phyloP scores from a whole-genome alignment of 2,888 invertebrate species.

The Nomada goodeniana region DNA sequence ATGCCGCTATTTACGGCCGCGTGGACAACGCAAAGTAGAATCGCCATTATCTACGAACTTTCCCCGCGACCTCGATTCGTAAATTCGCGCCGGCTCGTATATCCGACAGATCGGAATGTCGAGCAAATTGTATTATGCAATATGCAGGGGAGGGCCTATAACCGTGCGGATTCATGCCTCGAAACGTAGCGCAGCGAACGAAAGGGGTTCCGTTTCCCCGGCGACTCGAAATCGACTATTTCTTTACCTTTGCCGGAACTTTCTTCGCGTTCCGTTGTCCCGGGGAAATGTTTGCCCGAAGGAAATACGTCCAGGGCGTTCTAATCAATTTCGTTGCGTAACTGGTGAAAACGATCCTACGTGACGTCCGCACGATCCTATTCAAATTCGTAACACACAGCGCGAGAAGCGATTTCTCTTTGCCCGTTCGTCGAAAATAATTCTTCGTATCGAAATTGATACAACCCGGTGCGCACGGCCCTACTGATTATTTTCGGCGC shows the following conservation, averaged over 20 bases:
- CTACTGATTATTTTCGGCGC: neutral
- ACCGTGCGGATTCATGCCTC: slow-evolving; percentile 23
- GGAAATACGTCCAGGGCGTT: neutral
- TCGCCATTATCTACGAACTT: slow-evolving; percentile 66
- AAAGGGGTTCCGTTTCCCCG: neutral
- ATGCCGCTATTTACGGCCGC: slow-evolving; percentile 63
- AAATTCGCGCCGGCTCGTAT: slow-evolving; percentile 47
- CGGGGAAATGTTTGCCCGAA: neutral
- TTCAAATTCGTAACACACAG: no score
- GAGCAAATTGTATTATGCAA: slow-evolving; percentile 37
- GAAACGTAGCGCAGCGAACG: slow-evolving; percentile 4
- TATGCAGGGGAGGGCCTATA: slow-evolving; percentile 24
- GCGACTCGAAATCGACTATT: slow-evolving; percentile 1
- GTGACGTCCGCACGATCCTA: neutral
- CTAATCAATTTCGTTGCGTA: neutral
- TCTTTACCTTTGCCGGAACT: neutral
- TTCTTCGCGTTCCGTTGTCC: neutral
- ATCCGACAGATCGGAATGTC: slow-evolving; percentile 39
- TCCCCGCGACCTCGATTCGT: slow-evolving; percentile 65
- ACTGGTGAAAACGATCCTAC: neutral
- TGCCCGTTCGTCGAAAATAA: no score
- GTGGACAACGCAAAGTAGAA: slow-evolving; percentile 60
- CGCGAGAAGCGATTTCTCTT: no score
- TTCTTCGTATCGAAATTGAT: neutral
- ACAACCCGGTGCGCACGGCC: neutral